These are phyloP conservation scores for Mechanitis messenoides DNA, from an alignment of 2,888 invertebrate genomes.

Conservation along the genomic window DNA sequence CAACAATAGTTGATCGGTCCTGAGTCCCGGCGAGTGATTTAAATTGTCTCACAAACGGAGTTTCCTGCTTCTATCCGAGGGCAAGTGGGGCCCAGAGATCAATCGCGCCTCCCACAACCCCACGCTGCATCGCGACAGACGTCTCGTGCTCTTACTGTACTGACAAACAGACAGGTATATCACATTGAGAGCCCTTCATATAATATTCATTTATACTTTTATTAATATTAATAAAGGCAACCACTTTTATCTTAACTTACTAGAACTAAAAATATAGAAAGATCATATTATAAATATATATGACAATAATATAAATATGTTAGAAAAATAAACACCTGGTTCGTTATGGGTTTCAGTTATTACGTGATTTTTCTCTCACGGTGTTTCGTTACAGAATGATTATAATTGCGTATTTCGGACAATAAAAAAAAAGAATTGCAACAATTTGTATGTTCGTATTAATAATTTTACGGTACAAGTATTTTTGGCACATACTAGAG, in stretches of 20 bases:
- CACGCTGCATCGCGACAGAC: conserved; percentile 11
- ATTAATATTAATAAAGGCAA: too few species aligned
- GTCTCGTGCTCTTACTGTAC: conserved; percentile 23
- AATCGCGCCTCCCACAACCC: conserved; percentile 24
- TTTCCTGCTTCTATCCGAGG: conserved; percentile 55
- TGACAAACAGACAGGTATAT: neutral
- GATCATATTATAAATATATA: too few species aligned
- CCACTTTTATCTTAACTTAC: too few species aligned
- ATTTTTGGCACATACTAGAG: too few species aligned
- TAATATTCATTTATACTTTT: too few species aligned
- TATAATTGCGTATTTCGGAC: conserved; percentile 9
- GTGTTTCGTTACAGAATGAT: conserved; percentile 27
- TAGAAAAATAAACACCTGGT: conserved; percentile 1
- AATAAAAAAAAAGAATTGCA: neutral
- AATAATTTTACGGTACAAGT: too few species aligned
- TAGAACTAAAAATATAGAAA: too few species aligned
- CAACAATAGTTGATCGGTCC: conserved; percentile 53
- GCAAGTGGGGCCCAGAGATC: conserved; percentile 35
- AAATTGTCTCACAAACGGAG: conserved; percentile 69
- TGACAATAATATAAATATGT: neutral
- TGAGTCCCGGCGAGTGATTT: conserved; percentile 48
- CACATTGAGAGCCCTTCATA: neutral
- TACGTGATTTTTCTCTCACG: conserved; percentile 23
- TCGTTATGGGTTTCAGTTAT: conserved; percentile 3
- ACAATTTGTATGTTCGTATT: too few species aligned